Base-by-base conservation (phyloP, 2,888 invertebrate genomes). In the Drosophila fulvimacula region DNA sequence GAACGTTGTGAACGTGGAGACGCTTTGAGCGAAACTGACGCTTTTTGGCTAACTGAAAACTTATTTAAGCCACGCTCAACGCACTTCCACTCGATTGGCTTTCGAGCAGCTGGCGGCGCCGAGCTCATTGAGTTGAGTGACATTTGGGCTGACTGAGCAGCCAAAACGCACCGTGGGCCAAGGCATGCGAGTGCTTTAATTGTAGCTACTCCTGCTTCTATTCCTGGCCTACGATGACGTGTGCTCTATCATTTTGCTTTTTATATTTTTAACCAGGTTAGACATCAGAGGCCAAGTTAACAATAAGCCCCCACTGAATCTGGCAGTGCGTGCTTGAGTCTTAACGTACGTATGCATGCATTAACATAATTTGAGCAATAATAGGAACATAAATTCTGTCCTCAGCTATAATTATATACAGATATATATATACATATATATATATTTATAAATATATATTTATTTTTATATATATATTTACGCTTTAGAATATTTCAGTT, bases 11-110 rank as follows among this genome's bases (percentile, higher is more conserved):
- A 88, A 89, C 91, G 89, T 89, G 81, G 76, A 84, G 88, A 89
- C 90, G 92, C 89, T 90, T 90, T 84, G 84, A 90, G 87, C 89
- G 90, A 88, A 91, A 92, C 92, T 92, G 90, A 85, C 86, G 73
- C 79, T 82, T 87, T 90, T 91, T 74, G 80, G 83, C 65, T 74
- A 85, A 83, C 88, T 90, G 88, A 91, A 92, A 90, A 90, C 89
- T 87, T 92, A 92, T 92, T 92, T 92, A 91, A 92, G 83, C 85
- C 74, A 44, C 86, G 76, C 76, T 88, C 89, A 73, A 55, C 10
- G 9, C 58, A 51, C 49, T 76, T 72, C 21, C 86, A 82, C 82
- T 84, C 90, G 69, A 69, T 57, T 64, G 42, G 44, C 59, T 64
- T 62, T 68, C 56, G 74, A 85, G 85, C 69, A 58, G 52, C 51